phyloP scores from a whole-genome alignment of 2,888 invertebrate genomes.

The Drosophila sordidula region DNA sequence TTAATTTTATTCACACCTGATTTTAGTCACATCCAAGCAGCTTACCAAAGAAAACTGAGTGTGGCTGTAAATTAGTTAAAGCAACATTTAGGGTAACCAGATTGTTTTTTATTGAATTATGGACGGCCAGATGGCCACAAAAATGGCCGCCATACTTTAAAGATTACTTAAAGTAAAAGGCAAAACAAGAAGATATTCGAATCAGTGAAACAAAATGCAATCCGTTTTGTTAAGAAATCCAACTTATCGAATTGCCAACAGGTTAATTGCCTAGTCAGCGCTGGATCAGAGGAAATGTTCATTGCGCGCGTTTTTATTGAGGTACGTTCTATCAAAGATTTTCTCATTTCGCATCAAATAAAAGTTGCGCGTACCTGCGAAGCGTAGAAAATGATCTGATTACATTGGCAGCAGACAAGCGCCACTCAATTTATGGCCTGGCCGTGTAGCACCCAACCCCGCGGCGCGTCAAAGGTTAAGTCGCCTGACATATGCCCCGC shows the following conservation, averaged over 20 bases:
- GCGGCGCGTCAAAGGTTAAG: conserved; percentile 53
- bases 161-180: background rate
- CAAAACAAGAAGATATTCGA: background rate
- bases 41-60: background rate
- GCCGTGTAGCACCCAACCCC: conserved; percentile 4
- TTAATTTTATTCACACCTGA: no score
- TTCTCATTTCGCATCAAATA: conserved; percentile 42
- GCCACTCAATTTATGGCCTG: conserved; percentile 60
- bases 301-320: background rate
- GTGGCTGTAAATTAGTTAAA: background rate
- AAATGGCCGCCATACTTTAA: background rate
- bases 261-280: conserved; percentile 34
- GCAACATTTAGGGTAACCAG: background rate
- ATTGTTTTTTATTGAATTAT: background rate
- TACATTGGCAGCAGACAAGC: conserved; percentile 54
- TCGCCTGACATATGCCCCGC: conserved; percentile 39
- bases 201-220: background rate
- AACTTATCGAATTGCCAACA: conserved; percentile 7
- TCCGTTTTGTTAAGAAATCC: background rate
- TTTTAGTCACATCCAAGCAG: no score
- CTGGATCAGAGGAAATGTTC: background rate
- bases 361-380: conserved; percentile 48
- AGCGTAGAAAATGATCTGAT: conserved; percentile 60
- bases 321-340: conserved; percentile 37
- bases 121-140: background rate